These are phyloP conservation scores for Oophaga pumilio DNA, from an alignment of 2,113 vertebrate species.

Conservation along the genomic window DNA sequence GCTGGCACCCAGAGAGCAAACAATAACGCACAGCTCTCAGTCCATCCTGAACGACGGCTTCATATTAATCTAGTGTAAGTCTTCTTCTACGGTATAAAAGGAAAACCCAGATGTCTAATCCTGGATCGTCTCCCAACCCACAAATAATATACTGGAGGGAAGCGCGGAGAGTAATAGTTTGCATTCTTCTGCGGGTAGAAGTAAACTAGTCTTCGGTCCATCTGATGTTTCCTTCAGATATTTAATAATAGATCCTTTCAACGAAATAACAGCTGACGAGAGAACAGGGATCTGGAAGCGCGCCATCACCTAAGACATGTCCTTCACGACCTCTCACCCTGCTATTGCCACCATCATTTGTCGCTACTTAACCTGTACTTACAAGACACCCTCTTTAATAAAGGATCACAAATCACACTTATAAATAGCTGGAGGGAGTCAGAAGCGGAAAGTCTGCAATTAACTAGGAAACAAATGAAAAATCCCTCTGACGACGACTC, in stretches of 20 bases:
- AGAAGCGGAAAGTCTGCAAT: slow-evolving; percentile 46
- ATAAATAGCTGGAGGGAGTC: slow-evolving; percentile 39
- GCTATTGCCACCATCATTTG: slow-evolving; percentile 30
- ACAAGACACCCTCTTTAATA: slow-evolving; percentile 8
- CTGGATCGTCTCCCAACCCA: slow-evolving; percentile 27
- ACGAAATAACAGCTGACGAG: slow-evolving; percentile 46
- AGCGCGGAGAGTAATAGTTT: background rate
- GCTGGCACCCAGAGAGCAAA: background rate
- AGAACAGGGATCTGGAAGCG: background rate
- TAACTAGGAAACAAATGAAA: slow-evolving; percentile 42
- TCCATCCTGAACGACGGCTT: background rate
- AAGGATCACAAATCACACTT: background rate
- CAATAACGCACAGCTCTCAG: background rate
- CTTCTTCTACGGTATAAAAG: slow-evolving; percentile 3
- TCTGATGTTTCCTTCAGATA: slow-evolving; percentile 15
- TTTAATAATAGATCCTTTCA: slow-evolving; percentile 32
- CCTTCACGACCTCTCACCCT: slow-evolving; percentile 40
- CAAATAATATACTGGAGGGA: slow-evolving; percentile 36
- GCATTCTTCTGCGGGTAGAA: slow-evolving; percentile 18
- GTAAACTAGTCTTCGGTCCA: background rate
- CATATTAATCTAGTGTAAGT: slow-evolving; percentile 21
- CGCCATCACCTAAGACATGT: slow-evolving; percentile 7
- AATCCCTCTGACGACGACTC: slow-evolving; percentile 35
- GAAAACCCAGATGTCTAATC: slow-evolving; percentile 30
- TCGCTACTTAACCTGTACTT: slow-evolving; percentile 49